Evolutionary conservation across 2,888 invertebrate genomes (phyloP), one percentile per base, ranked within the genome.

Genomic region (Drosophila macrospina): DNA sequence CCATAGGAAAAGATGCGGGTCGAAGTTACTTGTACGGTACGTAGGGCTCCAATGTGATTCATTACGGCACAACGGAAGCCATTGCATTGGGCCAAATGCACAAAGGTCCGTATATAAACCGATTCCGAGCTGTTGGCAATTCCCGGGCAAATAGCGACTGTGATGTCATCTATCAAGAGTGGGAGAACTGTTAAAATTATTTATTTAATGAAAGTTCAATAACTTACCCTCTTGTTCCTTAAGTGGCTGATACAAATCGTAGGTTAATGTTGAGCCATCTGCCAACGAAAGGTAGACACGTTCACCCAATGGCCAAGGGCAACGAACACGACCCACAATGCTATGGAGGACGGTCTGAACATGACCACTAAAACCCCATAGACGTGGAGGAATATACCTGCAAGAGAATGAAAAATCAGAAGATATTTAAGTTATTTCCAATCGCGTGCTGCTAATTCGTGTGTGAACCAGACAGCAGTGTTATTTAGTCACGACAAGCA

Each of bases 361-460:
- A 92, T 98, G 98, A 10, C 98, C 98, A 92, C 97, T 98, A 92
- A 97, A 97, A 63, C 98, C 98, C 98, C 98, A 98, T 80, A 98
- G 92, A 78, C 97, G 93, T 51, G 98, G 97, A 51, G 98, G 98
- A 80, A 96, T 93, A 92, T 98, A 98, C 63, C 98, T 98, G 93
- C 42, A 94, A 94, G 15, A 8, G 20, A 64, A 36, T 32, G 28
- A 20, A 10, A 26, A 15, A 41, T 3, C 2, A 39, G 16, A 4
- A 48, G n/a, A 48, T 24, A 50, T 13, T 54, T 42, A 54, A 54
- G 16, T 54, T 13, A 34, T 15, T 44, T 36, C 7, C 16, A 37
- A 45, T 70, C 59, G 69, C 70, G 55, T 70, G 71, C 34, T 13
- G 51, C 16, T 70, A 59, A 69, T 69, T 69, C 7, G 7, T 32